Percentiles rank a stretch among this genome's conserved stretches.
phyloP scores from a whole-genome alignment of 2,113 vertebrate genomes.

The Lophochroa leadbeateri region DNA sequence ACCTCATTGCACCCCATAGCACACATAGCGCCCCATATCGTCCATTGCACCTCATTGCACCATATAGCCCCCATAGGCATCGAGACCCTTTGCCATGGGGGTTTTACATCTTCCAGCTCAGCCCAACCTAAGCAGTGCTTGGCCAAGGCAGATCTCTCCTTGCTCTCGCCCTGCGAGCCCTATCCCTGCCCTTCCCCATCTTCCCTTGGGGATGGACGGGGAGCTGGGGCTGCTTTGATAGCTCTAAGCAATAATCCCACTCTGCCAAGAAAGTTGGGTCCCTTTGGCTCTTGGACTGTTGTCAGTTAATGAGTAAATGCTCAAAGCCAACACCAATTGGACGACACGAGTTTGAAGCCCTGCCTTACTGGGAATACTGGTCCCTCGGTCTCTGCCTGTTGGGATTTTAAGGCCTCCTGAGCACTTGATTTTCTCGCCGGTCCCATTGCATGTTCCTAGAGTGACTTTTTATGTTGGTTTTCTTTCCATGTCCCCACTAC shows the following conservation, averaged over 20 bases:
- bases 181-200: background rate
- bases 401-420: constrained; percentile 76
- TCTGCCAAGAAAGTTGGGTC: constrained; percentile 46
- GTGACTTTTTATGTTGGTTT: background rate
- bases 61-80: too few relatives aligned
- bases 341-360: constrained; percentile 40
- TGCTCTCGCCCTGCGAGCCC: background rate
- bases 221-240: constrained; percentile 33
- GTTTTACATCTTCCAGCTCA: constrained; percentile 21
- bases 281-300: constrained; percentile 67
- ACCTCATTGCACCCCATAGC: too few relatives aligned
- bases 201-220: background rate
- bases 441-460: constrained; percentile 76
- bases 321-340: background rate
- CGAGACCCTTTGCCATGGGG: background rate
- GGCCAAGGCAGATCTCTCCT: background rate
- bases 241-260: constrained; percentile 76
- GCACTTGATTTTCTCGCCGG: constrained; percentile 58
- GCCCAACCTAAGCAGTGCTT: background rate
- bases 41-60: too few relatives aligned
- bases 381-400: constrained; percentile 63
- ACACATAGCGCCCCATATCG: too few relatives aligned
- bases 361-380: constrained; percentile 52
- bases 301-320: background rate
- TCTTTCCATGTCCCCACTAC: constrained; percentile 44